Percentiles rank a stretch among this genome's conserved stretches.
phyloP scores from a whole-genome alignment of 2,797 vertebrate species.

The Gymnopithys bicolor region DNA sequence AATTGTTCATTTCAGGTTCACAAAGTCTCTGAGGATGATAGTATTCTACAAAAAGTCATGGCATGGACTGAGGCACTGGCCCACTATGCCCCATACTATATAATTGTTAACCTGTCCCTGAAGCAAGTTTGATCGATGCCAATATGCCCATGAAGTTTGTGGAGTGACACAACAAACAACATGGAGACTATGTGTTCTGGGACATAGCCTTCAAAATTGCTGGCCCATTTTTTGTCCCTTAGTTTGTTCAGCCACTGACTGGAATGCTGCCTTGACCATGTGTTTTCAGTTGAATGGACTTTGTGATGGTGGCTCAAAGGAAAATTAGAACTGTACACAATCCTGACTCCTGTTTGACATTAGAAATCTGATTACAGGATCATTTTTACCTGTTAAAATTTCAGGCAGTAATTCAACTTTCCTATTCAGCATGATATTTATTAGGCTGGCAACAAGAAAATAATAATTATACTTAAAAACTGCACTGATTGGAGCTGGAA shows the following conservation, averaged over 20 bases:
- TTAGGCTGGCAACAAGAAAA: constrained; percentile 35
- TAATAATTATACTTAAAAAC: constrained; percentile 29
- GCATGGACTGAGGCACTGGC: not conserved
- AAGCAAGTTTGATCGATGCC: not conserved
- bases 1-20: not conserved
- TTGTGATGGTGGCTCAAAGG: not conserved
- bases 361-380: not conserved
- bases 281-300: not conserved
- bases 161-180: not conserved
- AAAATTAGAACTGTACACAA: not conserved
- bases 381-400: constrained; percentile 12
- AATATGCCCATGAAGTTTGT: not conserved
- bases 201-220: not conserved
- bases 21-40: not conserved
- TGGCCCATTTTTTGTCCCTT: not conserved
- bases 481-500: constrained; percentile 10
- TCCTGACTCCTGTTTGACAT: not conserved
- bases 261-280: not conserved
- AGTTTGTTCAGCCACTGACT: not conserved
- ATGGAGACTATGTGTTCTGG: not conserved
- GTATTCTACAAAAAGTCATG: not conserved
- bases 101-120: not conserved
- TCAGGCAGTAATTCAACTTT: not conserved
- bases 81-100: not conserved
- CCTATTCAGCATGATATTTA: constrained; percentile 13